Conservation (phyloP, 2,797 vertebrate genomes). For the Helarctos malayanus region DNA sequence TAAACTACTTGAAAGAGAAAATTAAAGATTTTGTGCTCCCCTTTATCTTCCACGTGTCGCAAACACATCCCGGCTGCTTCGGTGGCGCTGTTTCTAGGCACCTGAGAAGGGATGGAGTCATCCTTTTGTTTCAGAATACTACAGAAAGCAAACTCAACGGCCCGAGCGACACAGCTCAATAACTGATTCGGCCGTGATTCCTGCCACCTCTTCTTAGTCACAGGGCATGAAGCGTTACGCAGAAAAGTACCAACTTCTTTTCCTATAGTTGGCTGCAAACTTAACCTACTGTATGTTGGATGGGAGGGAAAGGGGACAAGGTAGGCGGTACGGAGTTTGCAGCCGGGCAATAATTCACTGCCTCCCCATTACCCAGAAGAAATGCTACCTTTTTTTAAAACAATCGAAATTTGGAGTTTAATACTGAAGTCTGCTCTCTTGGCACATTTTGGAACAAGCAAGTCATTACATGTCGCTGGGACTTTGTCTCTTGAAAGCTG, state of each 20-base stretch:
- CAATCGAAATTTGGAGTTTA: conserved; percentile 20
- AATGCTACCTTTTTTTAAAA: neutral
- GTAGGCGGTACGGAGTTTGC: neutral
- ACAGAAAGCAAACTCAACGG: conserved; percentile 10
- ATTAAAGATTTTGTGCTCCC: neutral
- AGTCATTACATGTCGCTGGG: neutral
- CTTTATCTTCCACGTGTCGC: conserved; percentile 21
- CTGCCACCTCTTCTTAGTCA: conserved; percentile 2
- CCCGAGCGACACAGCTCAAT: neutral
- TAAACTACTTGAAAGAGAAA: conserved; percentile 43
- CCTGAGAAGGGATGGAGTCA: conserved; percentile 57
- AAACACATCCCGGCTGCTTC: neutral
- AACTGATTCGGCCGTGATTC: neutral
- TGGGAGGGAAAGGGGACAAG: neutral
- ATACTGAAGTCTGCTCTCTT: conserved; percentile 70
- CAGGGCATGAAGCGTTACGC: conserved; percentile 4
- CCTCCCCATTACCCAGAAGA: neutral
- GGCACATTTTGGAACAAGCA: conserved; percentile 59
- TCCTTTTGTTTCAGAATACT: conserved; percentile 16
- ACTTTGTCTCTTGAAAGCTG: conserved; percentile 45
- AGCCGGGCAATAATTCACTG: neutral
- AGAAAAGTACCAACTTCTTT: neutral
- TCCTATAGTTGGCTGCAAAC: neutral
- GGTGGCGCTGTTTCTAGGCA: neutral
- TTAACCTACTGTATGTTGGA: neutral